These are phyloP conservation scores for Morelia viridis DNA, from an alignment of 2,797 vertebrate species.

Conservation along the genomic window DNA sequence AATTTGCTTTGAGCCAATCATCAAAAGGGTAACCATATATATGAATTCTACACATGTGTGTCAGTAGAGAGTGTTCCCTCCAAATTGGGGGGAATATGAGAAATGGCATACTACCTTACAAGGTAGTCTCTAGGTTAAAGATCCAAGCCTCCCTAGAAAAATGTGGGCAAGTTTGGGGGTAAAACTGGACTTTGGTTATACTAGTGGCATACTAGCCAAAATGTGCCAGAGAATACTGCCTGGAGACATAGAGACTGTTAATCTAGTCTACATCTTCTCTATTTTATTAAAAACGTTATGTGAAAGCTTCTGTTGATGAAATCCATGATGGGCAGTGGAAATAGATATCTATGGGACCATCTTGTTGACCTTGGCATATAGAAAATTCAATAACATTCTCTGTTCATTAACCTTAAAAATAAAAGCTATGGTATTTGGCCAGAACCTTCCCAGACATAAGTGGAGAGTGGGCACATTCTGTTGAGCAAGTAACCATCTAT, in stretches of 20 bases:
- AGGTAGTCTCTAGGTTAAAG: neutral
- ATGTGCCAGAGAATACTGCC: neutral
- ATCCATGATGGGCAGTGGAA: neutral
- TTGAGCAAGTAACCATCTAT: neutral
- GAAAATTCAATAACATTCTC: neutral
- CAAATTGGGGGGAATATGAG: neutral
- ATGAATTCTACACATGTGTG: neutral
- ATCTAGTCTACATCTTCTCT: neutral
- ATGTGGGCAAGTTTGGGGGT: neutral
- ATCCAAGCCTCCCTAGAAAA: neutral
- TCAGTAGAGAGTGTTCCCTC: neutral
- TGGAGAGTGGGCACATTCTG: neutral
- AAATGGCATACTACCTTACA: neutral
- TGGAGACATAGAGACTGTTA: neutral
- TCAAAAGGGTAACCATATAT: neutral
- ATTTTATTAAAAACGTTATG: neutral
- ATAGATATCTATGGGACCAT: neutral
- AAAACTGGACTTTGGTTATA: neutral
- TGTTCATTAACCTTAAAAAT: neutral
- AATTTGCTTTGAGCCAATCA: neutral
- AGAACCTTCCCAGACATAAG: neutral
- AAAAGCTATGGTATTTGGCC: neutral
- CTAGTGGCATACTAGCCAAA: neutral
- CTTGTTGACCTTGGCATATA: neutral
- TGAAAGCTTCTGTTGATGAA: neutral